A percentile compares a stretch with the other conserved stretches of the same genome.
phyloP scores from a whole-genome alignment of 2,888 invertebrate species.

The Allophyes oxyacanthae region DNA sequence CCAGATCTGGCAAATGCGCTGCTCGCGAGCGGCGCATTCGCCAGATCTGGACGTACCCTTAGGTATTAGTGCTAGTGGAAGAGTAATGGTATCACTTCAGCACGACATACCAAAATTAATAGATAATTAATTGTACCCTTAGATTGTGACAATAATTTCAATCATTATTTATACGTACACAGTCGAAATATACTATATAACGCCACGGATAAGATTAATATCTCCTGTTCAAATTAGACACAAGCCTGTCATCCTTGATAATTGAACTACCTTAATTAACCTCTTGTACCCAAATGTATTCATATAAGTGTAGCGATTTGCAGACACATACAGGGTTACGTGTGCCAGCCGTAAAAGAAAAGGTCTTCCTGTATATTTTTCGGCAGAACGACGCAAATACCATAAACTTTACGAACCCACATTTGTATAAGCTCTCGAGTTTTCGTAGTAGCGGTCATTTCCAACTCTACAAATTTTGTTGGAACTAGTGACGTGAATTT shows the following conservation, averaged over 20 bases:
- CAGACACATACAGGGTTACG: no score
- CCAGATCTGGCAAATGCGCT: no score
- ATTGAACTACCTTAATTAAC: slow-evolving; percentile 11
- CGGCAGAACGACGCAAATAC: slow-evolving; percentile 16
- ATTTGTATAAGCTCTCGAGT: slow-evolving; percentile 7
- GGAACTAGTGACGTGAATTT: slow-evolving; percentile 35
- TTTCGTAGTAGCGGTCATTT: slow-evolving; percentile 6
- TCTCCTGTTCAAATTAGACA: no score
- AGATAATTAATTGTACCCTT: no score
- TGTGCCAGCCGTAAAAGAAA: slow-evolving; percentile 6
- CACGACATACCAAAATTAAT: no score
- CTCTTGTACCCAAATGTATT: slow-evolving; percentile 18
- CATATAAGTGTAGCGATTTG: neutral
- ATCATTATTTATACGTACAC: no score
- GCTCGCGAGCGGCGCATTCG: no score
- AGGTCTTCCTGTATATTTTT: slow-evolving; percentile 19
- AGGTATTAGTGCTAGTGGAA: no score
- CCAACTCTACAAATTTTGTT: slow-evolving; percentile 22
- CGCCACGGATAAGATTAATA: slow-evolving; percentile 5
- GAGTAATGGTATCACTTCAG: no score
- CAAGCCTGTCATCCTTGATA: neutral
- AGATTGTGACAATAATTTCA: no score
- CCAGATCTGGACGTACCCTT: no score
- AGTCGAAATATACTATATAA: no score
- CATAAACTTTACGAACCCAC: slow-evolving; percentile 3